These are phyloP conservation scores for Zeugodacus cucurbitae DNA, from an alignment of 1,140 invertebrate species.

Conservation along the genomic window DNA sequence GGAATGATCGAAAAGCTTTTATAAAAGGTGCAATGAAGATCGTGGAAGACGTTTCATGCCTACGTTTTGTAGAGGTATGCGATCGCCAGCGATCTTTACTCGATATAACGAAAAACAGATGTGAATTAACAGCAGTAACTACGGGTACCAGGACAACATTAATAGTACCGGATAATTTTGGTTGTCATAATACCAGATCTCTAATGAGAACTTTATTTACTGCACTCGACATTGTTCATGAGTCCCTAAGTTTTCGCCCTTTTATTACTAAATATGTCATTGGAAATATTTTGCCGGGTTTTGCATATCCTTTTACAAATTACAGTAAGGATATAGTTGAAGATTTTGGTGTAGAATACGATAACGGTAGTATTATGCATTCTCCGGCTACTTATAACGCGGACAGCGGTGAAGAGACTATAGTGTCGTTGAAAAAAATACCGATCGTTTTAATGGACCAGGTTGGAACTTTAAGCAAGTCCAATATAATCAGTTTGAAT, in stretches of 20 bases:
- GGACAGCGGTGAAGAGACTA: constrained; percentile 76
- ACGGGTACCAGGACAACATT: constrained; percentile 73
- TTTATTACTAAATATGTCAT: too few relatives aligned
- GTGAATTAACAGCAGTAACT: too few relatives aligned
- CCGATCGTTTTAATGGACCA: constrained; percentile 66
- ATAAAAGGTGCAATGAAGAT: constrained; percentile 47
- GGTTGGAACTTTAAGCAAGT: constrained; percentile 72
- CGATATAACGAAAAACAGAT: constrained; percentile 55
- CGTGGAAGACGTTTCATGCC: constrained; percentile 51
- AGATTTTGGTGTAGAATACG: constrained; percentile 70
- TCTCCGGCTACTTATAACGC: constrained; percentile 79
- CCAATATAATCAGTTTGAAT: constrained; percentile 73
- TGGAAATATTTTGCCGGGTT: too few relatives aligned
- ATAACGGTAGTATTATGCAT: constrained; percentile 82
- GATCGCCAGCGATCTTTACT: constrained; percentile 49
- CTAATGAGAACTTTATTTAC: too few relatives aligned
- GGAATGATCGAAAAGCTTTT: neutral
- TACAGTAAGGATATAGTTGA: constrained; percentile 66
- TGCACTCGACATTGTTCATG: constrained; percentile 73
- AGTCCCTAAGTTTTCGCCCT: too few relatives aligned
- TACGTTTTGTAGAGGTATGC: constrained; percentile 43
- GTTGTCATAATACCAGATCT: too few relatives aligned
- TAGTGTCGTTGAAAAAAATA: constrained; percentile 58
- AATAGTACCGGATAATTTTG: too few relatives aligned
- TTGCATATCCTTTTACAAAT: constrained; percentile 73